Percentiles rank a stretch among this genome's conserved stretches.
Evolutionary conservation across 2,113 vertebrate genomes (phyloP).

Genomic region (Larimichthys polyactis): DNA sequence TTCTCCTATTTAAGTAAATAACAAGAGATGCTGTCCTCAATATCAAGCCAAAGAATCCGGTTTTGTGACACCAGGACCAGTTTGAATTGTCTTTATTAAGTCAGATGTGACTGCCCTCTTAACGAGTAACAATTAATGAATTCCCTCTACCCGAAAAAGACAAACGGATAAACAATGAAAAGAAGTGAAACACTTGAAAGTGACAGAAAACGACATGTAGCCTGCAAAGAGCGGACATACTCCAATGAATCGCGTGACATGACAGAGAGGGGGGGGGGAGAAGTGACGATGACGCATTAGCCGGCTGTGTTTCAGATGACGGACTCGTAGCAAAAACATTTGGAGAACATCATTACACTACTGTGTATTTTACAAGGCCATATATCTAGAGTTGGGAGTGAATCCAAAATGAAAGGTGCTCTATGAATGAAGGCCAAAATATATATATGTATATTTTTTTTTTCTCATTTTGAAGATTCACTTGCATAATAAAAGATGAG

Average conservation of each 20-base stretch:
- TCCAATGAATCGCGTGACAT: not conserved
- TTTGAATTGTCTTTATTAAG: conserved; percentile 28
- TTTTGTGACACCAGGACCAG: conserved; percentile 7
- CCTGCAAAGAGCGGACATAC: conserved; percentile 14
- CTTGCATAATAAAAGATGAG: conserved; percentile 72
- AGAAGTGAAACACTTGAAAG: conserved; percentile 14
- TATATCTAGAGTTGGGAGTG: conserved; percentile 40
- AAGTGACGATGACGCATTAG: not conserved
- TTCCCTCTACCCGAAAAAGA: conserved; percentile 26
- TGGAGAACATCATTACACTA: conserved; percentile 37
- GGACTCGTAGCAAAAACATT: conserved; percentile 40
- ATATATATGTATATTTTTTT: not conserved
- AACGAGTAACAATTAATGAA: conserved; percentile 13
- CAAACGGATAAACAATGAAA: conserved; percentile 17
- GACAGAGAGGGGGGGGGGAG: not conserved
- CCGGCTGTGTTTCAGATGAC: conserved; percentile 40
- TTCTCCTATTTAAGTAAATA: conserved; percentile 6
- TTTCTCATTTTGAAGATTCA: conserved; percentile 61
- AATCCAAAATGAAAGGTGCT: conserved; percentile 60
- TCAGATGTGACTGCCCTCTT: conserved; percentile 14
- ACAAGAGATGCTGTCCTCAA: conserved; percentile 16
- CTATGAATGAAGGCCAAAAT: conserved; percentile 51
- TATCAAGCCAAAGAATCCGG: conserved; percentile 24
- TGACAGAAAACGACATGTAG: conserved; percentile 29
- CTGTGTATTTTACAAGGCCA: conserved; percentile 61